Evolutionary conservation across 2,888 invertebrate genomes (phyloP).

Genomic region (Melipona beecheii): DNA sequence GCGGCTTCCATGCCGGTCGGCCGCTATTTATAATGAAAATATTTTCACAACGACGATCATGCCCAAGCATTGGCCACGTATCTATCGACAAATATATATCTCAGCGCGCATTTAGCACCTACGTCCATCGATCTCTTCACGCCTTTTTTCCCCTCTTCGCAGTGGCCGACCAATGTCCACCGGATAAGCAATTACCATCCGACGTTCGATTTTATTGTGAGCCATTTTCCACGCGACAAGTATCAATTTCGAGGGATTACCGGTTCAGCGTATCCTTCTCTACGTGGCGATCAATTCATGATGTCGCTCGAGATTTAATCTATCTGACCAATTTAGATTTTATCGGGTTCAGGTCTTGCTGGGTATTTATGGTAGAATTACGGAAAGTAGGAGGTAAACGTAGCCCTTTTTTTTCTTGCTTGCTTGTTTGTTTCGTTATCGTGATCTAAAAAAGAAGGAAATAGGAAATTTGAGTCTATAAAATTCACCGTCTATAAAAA

Average conservation of each 20-base stretch:
- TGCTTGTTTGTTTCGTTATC: background rate
- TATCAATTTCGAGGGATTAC: background rate
- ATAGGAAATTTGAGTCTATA: background rate
- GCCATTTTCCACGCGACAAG: background rate
- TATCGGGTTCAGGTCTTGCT: background rate
- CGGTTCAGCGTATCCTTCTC: background rate
- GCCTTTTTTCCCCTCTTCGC: slow-evolving; percentile 35
- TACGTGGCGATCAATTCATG: background rate
- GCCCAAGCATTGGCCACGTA: slow-evolving; percentile 69
- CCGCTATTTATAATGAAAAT: slow-evolving; percentile 82
- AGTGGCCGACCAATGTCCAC: background rate
- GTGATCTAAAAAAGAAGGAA: background rate
- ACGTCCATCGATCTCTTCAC: slow-evolving; percentile 61
- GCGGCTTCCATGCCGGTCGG: slow-evolving; percentile 55
- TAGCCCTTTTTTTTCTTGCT: background rate
- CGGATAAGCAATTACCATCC: slow-evolving; percentile 28
- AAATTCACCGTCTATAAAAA: background rate
- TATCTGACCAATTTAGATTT: background rate
- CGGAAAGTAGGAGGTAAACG: background rate
- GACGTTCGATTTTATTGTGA: slow-evolving; percentile 6
- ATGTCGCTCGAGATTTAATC: background rate
- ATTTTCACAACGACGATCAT: slow-evolving; percentile 73
- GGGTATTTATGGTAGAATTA: background rate
- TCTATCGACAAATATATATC: slow-evolving; percentile 71
- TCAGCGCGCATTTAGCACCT: slow-evolving; percentile 67